phyloP scores from a whole-genome alignment of 2,888 invertebrate species.

The Thalpophila matura region DNA sequence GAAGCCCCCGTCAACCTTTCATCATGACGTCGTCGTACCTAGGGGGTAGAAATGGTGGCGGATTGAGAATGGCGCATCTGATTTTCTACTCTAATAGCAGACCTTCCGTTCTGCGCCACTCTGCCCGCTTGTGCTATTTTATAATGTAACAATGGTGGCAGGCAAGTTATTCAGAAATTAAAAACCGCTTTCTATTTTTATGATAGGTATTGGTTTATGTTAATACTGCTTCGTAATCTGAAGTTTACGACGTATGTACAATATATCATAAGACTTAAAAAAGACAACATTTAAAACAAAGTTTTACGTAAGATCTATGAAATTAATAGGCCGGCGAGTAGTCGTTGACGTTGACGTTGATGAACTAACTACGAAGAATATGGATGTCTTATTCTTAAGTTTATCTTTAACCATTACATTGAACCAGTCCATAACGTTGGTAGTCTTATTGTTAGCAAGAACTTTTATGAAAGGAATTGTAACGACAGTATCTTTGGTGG shows the following conservation, averaged over 20 bases:
- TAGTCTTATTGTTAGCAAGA: conserved; percentile 45
- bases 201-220: conserved; percentile 7
- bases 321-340: conserved; percentile 48
- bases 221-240: background rate
- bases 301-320: conserved; percentile 74
- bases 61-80: too few species aligned
- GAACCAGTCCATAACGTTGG: conserved; percentile 77
- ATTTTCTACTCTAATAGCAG: too few species aligned
- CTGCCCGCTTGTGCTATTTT: too few species aligned
- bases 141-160: too few species aligned
- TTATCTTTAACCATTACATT: conserved; percentile 64
- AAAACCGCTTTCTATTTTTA: too few species aligned
- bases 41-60: too few species aligned
- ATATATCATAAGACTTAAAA: background rate
- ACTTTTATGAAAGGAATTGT: conserved; percentile 16
- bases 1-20: too few species aligned
- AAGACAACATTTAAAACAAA: background rate
- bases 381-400: conserved; percentile 57
- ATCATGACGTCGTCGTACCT: too few species aligned
- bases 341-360: conserved; percentile 60
- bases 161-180: conserved; percentile 18
- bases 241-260: background rate
- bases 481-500: background rate
- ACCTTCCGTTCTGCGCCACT: too few species aligned
- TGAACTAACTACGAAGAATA: conserved; percentile 55